Evolutionary conservation across 2,113 vertebrate genomes (phyloP).

Genomic region (Albula glossodonta): DNA sequence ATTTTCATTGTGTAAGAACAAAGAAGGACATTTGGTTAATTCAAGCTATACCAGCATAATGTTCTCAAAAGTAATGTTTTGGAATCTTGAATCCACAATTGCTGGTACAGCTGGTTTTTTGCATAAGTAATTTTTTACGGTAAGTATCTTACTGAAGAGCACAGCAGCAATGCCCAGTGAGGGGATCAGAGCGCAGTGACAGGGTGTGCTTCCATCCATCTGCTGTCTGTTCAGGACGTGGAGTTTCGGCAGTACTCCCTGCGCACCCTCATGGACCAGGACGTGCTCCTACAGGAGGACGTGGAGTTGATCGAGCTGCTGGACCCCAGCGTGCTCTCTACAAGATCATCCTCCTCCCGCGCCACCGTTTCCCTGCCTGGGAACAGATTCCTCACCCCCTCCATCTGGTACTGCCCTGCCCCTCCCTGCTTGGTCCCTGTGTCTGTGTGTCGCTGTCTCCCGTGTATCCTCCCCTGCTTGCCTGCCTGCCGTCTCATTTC

Average conservation of each 20-base stretch:
- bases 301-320: slow-evolving; percentile 96
- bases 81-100: too few species aligned
- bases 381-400: slow-evolving; percentile 79
- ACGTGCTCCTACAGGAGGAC: slow-evolving; percentile 96
- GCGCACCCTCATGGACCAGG: slow-evolving; percentile 90
- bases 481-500: too few species aligned
- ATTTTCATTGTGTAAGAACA: too few species aligned
- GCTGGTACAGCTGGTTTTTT: too few species aligned
- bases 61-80: too few species aligned
- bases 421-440: slow-evolving; percentile 30
- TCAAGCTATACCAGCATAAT: too few species aligned
- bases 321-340: slow-evolving; percentile 90
- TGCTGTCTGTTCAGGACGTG: slow-evolving; percentile 71
- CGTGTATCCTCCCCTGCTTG: neutral
- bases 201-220: neutral
- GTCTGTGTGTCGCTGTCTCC: neutral
- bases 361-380: slow-evolving; percentile 75
- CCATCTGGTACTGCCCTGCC: slow-evolving; percentile 79
- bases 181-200: neutral
- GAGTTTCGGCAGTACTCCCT: slow-evolving; percentile 87
- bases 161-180: too few species aligned
- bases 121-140: too few species aligned
- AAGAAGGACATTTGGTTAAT: too few species aligned
- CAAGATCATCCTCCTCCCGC: slow-evolving; percentile 78
- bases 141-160: too few species aligned